These are phyloP conservation scores for Phalera bucephala DNA, from an alignment of 2,888 invertebrate genomes.

Conservation along the genomic window DNA sequence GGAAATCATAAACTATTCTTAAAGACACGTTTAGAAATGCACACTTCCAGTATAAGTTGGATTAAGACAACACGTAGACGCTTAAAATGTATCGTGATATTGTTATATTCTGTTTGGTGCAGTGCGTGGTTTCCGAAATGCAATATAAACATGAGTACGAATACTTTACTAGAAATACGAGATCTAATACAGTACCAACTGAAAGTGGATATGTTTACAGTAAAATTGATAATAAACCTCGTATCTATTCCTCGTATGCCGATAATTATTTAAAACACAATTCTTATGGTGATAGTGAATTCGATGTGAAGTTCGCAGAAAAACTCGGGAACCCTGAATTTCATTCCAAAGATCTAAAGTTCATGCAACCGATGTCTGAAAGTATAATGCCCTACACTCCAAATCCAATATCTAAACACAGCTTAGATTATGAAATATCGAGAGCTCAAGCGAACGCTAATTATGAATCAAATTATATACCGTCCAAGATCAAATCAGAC, in stretches of 20 bases:
- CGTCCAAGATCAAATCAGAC: conserved; percentile 39
- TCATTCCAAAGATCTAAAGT: conserved; percentile 5
- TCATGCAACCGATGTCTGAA: neutral
- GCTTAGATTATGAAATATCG: conserved; percentile 34
- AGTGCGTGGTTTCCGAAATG: conserved; percentile 39
- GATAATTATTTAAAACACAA: conserved; percentile 7
- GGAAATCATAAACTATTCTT: conserved; percentile 60
- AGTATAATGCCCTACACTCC: conserved; percentile 10
- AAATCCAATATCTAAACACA: conserved; percentile 15
- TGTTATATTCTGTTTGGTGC: conserved; percentile 45
- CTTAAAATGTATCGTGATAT: conserved; percentile 39
- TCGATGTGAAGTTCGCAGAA: conserved; percentile 12
- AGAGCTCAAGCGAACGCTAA: conserved; percentile 39
- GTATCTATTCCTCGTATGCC: conserved; percentile 24
- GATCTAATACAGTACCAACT: conserved; percentile 38
- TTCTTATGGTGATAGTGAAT: conserved; percentile 5
- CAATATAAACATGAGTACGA: conserved; percentile 40
- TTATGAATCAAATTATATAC: conserved; percentile 30
- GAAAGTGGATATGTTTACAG: conserved; percentile 44
- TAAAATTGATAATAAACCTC: conserved; percentile 37
- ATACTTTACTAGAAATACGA: conserved; percentile 41
- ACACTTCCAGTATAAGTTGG: conserved; percentile 52
- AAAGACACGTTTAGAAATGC: conserved; percentile 56
- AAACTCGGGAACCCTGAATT: conserved; percentile 5
- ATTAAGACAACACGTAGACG: conserved; percentile 40